Evolutionary conservation across 1,140 invertebrate species (phyloP), one percentile per base, ranked within the genome.

Genomic region (Gonatopus flavifemur): DNA sequence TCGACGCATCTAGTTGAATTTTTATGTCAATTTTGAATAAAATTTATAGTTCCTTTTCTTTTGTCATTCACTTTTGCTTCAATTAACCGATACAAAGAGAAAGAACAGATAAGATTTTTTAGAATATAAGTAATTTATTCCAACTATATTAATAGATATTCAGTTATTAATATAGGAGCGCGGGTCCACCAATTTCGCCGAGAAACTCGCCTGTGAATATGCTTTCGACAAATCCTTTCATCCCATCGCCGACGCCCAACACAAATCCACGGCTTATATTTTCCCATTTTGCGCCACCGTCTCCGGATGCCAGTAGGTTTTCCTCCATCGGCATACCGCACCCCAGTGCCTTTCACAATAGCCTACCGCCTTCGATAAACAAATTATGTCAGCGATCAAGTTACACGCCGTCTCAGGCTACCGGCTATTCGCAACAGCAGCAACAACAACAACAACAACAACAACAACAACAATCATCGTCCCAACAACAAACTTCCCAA

Each of bases 181-280:
- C 61, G 1, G 69, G 61, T 25, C 69, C 68, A 0, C 65, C 74
- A 0, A 68, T 72, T 19, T 74, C 74, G 1, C 66, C 69, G 1
- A 65, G 71, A 0, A 75, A 71, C 31, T 72, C 75, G 0, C 70
- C 78, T 4, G 70, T 76, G 3, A 77, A 74, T 31, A 74, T 77
- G 66, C 59, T 72, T 0, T 75, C 69, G 24, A 78, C 81, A 0
- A 82, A 81, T 59, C 81, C 81, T 0, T 83, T 82, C 44, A 78
- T 82, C 21, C 80, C 81, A 0, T 80, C 79, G 1, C 78, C 77
- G 1, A 82, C 80, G 1, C 66, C 81, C 1, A 80, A 75, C 37
- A 81, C 81, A 0, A 81, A 80, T 65, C 79, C 76, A 0, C 47
- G 79, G 16, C 61, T 79, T 21, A 76, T 81, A 30, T 81, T 76